These are phyloP conservation scores for Dufourea novaeangliae DNA, from an alignment of 1,140 invertebrate genomes.

Conservation along the genomic window DNA sequence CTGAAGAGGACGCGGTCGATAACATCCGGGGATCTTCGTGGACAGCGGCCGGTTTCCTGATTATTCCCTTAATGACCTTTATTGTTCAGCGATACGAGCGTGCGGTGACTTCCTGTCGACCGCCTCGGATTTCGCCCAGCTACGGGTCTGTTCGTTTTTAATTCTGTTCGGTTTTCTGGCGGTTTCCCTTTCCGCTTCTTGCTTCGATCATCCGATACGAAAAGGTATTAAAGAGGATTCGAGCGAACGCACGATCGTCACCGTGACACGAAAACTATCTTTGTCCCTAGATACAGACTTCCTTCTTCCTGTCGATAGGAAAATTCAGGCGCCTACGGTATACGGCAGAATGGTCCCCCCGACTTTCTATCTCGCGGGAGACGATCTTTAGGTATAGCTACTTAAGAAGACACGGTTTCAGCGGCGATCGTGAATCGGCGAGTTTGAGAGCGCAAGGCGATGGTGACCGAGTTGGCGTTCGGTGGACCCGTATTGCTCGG, in stretches of 20 bases:
- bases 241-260: not conserved
- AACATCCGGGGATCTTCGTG: constrained; percentile 50
- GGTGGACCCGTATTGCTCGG: not conserved
- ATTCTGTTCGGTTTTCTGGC: not conserved
- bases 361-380: too few relatives aligned
- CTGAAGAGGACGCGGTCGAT: constrained; percentile 39
- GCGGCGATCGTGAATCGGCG: not conserved
- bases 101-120: constrained; percentile 36
- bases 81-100: constrained; percentile 46
- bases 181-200: not conserved
- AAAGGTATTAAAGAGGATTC: too few relatives aligned
- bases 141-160: not conserved
- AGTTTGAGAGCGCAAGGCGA: too few relatives aligned
- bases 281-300: constrained; percentile 25
- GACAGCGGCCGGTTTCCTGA: constrained; percentile 7
- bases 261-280: constrained; percentile 4
- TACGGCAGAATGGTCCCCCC: not conserved
- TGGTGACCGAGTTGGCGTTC: not conserved
- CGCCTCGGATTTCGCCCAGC: not conserved
- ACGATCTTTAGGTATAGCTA: too few relatives aligned
- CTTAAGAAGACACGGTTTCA: not conserved
- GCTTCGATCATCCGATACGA: too few relatives aligned
- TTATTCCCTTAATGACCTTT: constrained; percentile 33
- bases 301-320: constrained; percentile 51
- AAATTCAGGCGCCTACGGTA: constrained; percentile 21